Evolutionary conservation across 1,140 invertebrate genomes (phyloP), one percentile per base, ranked within the genome.

Genomic region (Ptiloglossa arizonensis): DNA sequence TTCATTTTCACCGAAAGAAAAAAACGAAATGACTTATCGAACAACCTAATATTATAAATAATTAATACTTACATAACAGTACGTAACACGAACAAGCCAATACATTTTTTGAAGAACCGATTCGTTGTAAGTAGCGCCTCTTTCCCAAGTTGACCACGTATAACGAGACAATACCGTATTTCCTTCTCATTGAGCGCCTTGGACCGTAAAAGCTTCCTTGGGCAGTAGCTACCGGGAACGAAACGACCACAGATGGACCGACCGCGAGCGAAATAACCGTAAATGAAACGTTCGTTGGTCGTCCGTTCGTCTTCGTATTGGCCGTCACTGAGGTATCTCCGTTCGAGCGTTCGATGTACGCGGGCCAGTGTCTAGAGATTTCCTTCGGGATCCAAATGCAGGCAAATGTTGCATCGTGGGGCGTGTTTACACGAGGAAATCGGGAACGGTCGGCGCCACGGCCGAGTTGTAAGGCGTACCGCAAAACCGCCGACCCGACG

Each of bases 361-460:
- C 13, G 8, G 19, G 35, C 46, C 19, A 41, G 29, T 9, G 24
- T 29, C 38, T 4, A 38, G 66, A 56, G 67, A 76, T 81, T 77
- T 80, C 74, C 78, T 76, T 69, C 67, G 54, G 80, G 76, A 71
- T 48, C 71, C 24, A 11, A 15, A 60, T 57, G 32, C 74, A 41
- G 41, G 70, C 22, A 62, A 69, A 52, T 54, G 68, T 57, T 38
- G 72, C 77, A 75, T 77, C 68, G 71, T 41, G 48, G 59, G 32
- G n/a, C 69, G 54, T 85, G 85, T 86, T 86, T 86, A 86, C 83
- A 85, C 62, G 74, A 69, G 57, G 71, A 75, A 81, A 86, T 82
- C 64, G 74, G 77, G 74, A n/a, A 67, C 46, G 81, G 27, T 15
- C n/a, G 38, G 75, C 66, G 67, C 67, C 67, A 66, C 71, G 63